Evolutionary conservation across 2,113 vertebrate genomes (phyloP).

Genomic region (Laterallus jamaicensis): DNA sequence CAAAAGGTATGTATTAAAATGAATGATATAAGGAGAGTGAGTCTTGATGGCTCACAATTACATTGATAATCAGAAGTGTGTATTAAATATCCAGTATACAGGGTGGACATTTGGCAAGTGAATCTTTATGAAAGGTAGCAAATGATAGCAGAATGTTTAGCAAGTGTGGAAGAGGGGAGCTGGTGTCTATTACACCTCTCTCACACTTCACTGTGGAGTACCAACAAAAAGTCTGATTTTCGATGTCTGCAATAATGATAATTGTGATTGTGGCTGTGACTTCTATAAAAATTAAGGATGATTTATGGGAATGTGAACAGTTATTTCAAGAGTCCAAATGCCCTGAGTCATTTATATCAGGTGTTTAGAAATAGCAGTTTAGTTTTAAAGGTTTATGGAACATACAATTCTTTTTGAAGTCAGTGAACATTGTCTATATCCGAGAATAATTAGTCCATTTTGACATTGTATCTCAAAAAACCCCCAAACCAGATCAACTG

Average conservation of each 20-base stretch:
- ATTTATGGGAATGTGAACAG: neutral
- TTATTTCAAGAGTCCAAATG: neutral
- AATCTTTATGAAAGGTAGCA: neutral
- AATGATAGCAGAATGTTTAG: neutral
- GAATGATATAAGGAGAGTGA: neutral
- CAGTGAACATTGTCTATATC: fast-evolving
- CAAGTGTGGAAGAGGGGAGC: neutral
- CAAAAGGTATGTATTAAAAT: neutral
- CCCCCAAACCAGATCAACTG: neutral
- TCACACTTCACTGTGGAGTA: neutral
- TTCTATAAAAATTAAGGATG: neutral
- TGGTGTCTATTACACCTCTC: neutral
- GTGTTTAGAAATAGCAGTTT: neutral
- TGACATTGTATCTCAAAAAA: neutral
- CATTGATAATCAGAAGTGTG: neutral
- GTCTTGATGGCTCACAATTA: neutral
- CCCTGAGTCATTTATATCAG: neutral
- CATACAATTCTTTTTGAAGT: neutral
- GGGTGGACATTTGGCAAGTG: fast-evolving
- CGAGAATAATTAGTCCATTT: neutral
- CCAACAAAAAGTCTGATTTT: neutral
- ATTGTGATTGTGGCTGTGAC: neutral
- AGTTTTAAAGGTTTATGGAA: neutral
- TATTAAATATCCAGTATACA: neutral
- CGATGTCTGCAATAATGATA: neutral